These are phyloP conservation scores for Leucoraja ocellata DNA, from an alignment of 2,797 vertebrate genomes.

Conservation along the genomic window DNA sequence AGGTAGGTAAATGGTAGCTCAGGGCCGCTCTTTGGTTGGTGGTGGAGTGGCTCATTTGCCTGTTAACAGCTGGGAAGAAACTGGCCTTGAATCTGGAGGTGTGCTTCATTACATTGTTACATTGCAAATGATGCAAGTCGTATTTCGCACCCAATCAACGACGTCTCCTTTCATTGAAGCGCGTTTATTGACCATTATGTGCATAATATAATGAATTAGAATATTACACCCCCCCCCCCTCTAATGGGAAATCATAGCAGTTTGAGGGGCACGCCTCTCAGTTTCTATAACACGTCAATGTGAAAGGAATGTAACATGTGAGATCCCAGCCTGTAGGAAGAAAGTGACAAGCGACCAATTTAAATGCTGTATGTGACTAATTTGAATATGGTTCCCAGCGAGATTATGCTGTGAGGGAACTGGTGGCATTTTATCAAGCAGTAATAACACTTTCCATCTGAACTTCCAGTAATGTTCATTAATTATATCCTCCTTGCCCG, in stretches of 20 bases:
- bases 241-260: background rate
- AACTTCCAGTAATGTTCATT: background rate
- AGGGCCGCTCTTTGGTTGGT: too few species aligned
- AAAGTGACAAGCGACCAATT: background rate
- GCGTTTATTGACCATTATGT: too few species aligned
- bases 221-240: too few species aligned
- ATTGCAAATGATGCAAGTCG: too few species aligned
- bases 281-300: background rate
- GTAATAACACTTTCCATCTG: background rate
- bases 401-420: background rate
- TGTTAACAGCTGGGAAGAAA: too few species aligned
- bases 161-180: too few species aligned
- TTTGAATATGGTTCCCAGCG: background rate
- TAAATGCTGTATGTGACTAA: background rate
- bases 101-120: too few species aligned
- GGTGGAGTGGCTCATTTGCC: too few species aligned
- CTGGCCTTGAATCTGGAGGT: too few species aligned
- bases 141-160: background rate
- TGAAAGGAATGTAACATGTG: background rate
- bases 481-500: background rate
- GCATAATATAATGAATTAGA: too few species aligned
- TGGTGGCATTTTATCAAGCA: background rate
- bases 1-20: too few species aligned
- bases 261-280: background rate
- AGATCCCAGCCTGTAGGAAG: background rate